A percentile compares a stretch with the other conserved stretches of the same genome.
Evolutionary conservation across 2,888 invertebrate genomes (phyloP).

Genomic region (Gymnocheta viridis): DNA sequence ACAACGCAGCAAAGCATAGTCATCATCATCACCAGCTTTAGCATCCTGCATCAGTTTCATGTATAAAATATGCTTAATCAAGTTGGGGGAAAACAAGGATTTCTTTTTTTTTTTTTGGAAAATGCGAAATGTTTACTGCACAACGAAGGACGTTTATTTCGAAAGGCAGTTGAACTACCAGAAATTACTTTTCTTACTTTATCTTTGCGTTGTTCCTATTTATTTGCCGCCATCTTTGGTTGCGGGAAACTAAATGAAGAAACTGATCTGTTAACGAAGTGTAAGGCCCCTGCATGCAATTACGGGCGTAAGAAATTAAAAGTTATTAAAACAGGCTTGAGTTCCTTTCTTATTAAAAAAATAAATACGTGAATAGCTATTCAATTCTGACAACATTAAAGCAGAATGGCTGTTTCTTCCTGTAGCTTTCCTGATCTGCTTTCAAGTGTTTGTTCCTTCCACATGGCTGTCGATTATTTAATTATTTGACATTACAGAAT

Average conservation of each 20-base stretch:
- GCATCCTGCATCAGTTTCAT: conserved; percentile 47
- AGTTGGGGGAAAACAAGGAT: conserved; percentile 62
- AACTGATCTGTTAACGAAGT: too few species aligned
- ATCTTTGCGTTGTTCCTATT: conserved; percentile 1
- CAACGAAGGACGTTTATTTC: conserved; percentile 67
- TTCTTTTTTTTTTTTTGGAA: neutral
- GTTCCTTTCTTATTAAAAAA: too few species aligned
- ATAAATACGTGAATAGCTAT: too few species aligned
- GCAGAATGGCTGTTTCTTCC: too few species aligned
- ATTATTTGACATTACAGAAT: too few species aligned
- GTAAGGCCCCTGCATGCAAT: too few species aligned
- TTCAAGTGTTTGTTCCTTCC: too few species aligned
- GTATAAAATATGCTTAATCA: conserved; percentile 63
- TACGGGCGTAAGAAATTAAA: too few species aligned
- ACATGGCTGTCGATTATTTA: too few species aligned
- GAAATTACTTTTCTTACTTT: conserved; percentile 59
- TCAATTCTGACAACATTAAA: too few species aligned
- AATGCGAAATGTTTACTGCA: conserved; percentile 65
- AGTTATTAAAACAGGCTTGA: too few species aligned
- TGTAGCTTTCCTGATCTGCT: too few species aligned
- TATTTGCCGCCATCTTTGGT: neutral
- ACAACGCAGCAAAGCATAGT: conserved; percentile 65
- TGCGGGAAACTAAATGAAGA: neutral
- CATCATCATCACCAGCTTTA: conserved; percentile 34
- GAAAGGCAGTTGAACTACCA: conserved; percentile 69